Percentiles rank a stretch among this genome's conserved stretches.
These are phyloP conservation scores for Drosophila austrosaltans DNA, from an alignment of 2,888 invertebrate genomes.

Conservation along the genomic window DNA sequence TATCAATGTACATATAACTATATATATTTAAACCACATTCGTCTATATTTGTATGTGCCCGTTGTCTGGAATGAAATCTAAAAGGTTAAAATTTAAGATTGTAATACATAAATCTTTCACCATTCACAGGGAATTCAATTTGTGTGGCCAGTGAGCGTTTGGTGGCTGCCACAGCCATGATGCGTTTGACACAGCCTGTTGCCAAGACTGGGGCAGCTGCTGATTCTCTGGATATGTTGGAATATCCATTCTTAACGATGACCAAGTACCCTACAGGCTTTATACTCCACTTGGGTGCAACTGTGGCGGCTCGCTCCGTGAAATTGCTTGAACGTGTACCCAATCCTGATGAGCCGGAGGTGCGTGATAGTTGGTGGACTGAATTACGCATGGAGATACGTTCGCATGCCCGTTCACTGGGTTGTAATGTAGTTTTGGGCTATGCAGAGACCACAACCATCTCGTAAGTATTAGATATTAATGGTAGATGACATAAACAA, in stretches of 20 bases:
- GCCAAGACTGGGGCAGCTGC: slow-evolving; percentile 87
- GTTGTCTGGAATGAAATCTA: neutral
- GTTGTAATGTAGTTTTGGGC: slow-evolving; percentile 97
- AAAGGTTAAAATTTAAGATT: too few relatives aligned
- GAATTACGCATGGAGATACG: slow-evolving; percentile 97
- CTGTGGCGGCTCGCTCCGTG: slow-evolving; percentile 92
- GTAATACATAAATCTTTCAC: neutral
- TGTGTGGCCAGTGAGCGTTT: slow-evolving; percentile 87
- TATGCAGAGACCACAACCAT: slow-evolving; percentile 97
- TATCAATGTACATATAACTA: neutral
- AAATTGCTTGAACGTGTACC: slow-evolving; percentile 92
- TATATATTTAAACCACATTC: slow-evolving; percentile 33
- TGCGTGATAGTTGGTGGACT: slow-evolving; percentile 98
- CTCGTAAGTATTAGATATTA: slow-evolving; percentile 86
- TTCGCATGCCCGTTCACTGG: slow-evolving; percentile 95
- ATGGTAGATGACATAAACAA: neutral
- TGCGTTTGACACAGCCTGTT: slow-evolving; percentile 86
- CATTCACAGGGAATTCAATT: slow-evolving; percentile 89
- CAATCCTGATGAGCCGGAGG: slow-evolving; percentile 94
- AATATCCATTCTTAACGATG: slow-evolving; percentile 98
- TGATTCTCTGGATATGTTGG: slow-evolving; percentile 93
- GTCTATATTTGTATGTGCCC: slow-evolving; percentile 21
- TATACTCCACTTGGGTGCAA: slow-evolving; percentile 93
- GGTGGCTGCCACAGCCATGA: slow-evolving; percentile 85
- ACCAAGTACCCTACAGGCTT: slow-evolving; percentile 95